Evolutionary conservation across 2,888 invertebrate species (phyloP).

Genomic region (Galerucella nymphaeae): DNA sequence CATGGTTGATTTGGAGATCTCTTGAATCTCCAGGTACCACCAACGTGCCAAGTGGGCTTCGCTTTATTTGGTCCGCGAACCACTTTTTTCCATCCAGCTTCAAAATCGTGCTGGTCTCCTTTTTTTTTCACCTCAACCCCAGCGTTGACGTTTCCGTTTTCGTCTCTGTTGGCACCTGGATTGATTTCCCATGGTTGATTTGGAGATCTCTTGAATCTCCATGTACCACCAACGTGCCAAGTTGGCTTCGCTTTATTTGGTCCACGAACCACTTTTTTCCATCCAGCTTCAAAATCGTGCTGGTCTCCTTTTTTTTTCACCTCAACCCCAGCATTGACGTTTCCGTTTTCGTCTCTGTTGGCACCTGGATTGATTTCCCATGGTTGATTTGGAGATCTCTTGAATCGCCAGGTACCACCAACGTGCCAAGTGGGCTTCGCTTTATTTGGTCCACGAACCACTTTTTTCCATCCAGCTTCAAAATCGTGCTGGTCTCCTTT

Average conservation of each 20-base stretch:
- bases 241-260: constrained; percentile 11
- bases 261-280: constrained; percentile 4
- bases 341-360: background rate
- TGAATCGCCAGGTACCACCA: constrained; percentile 19
- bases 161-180: background rate
- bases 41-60: constrained; percentile 21
- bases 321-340: no score
- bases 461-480: constrained; percentile 1
- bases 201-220: constrained; percentile 27
- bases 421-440: background rate
- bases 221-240: constrained; percentile 19
- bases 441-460: background rate
- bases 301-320: no score
- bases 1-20: constrained; percentile 22
- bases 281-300: background rate
- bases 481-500: background rate
- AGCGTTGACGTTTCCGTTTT: no score
- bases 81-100: constrained; percentile 3
- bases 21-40: background rate
- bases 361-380: constrained; percentile 5
- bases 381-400: constrained; percentile 12
- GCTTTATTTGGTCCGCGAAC: background rate
- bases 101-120: no score
- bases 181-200: background rate
- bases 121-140: no score